A percentile compares a stretch with the other conserved stretches of the same genome.
Conservation (phyloP, 2,888 invertebrate genomes). For the Ennomos fuscantarius region DNA sequence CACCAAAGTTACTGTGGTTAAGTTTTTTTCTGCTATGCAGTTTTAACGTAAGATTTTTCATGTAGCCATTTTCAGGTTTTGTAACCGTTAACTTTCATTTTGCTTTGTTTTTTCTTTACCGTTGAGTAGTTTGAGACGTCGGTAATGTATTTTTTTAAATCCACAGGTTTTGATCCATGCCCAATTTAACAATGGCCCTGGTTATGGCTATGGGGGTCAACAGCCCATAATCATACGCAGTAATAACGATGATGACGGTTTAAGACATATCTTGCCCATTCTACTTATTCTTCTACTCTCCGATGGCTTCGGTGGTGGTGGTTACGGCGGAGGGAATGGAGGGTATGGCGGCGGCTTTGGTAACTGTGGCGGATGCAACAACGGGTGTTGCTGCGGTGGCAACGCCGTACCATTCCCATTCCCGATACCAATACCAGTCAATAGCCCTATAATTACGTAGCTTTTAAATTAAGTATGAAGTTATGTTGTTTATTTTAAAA, state of each 20-base stretch:
- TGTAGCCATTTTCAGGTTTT: too few relatives aligned
- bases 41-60: conserved; percentile 55
- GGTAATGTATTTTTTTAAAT: conserved; percentile 22
- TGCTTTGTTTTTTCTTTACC: too few relatives aligned
- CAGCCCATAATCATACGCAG: conserved; percentile 56
- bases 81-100: too few relatives aligned
- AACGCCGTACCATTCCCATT: conserved; percentile 56
- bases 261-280: conserved; percentile 54
- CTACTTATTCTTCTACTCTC: conserved; percentile 54
- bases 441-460: conserved; percentile 44
- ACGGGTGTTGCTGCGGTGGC: conserved; percentile 33
- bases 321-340: neutral
- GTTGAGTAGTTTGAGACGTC: too few relatives aligned
- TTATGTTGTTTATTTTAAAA: conserved; percentile 5
- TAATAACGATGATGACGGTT: conserved; percentile 51
- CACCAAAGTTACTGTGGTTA: conserved; percentile 52
- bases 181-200: conserved; percentile 47
- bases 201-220: conserved; percentile 44
- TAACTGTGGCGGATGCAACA: conserved; percentile 40
- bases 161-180: conserved; percentile 53
- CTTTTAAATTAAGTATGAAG: too few relatives aligned
- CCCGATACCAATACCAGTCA: conserved; percentile 56
- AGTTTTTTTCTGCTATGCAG: conserved; percentile 50
- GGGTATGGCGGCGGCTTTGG: conserved; percentile 32
- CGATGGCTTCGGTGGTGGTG: conserved; percentile 45